Evolutionary conservation across 2,113 vertebrate species (phyloP), one percentile per base, ranked within the genome.

Genomic region (Platichthys stellatus): DNA sequence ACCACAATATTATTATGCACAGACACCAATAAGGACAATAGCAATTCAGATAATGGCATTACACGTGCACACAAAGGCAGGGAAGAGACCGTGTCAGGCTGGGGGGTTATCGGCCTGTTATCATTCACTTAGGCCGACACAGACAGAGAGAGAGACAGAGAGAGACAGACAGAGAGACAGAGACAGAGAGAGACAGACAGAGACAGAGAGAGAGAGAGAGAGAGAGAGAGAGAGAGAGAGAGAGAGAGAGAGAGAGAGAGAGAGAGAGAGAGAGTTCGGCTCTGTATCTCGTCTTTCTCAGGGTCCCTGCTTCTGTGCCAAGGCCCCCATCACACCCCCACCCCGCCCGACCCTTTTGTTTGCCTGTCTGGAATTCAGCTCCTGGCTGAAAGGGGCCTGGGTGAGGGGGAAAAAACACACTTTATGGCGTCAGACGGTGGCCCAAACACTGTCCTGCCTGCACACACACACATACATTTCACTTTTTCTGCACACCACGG

Each of bases 311-410:
- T 88, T 69, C 63, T 65, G 58, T 71, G 66, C 82, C 72, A 78
- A 69, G 26, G 70, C 63, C 89, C 66, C 82, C 63, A 31, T 14
- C 72, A 68, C 76, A 61, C 70, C 85, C 71, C 78, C 78, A 62
- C 51, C 51, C 56, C 64, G 20, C 65, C 83, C 67, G 69, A 61
- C 83, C 47, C 89, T 82, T 92, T 94, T 94, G 93, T 95, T 90
- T 53, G 74, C 72, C 78, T 76, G 93, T 92, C 89, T 93, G 92
- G 92, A 93, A 93, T 93, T 82, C 74, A 64, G 85, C 87, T 91
- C 78, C 89, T 81, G 74, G 75, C 69, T 78, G 68, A 86, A 72
- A 45, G 84, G 83, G 90, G 88, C 88, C 87, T 81, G 73, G 60
- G 86, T 47, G 69, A 81, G 87, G 83, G 78, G 82, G 57, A 84